phyloP scores from a whole-genome alignment of 2,888 invertebrate species.

The Oegoconia quadripuncta region DNA sequence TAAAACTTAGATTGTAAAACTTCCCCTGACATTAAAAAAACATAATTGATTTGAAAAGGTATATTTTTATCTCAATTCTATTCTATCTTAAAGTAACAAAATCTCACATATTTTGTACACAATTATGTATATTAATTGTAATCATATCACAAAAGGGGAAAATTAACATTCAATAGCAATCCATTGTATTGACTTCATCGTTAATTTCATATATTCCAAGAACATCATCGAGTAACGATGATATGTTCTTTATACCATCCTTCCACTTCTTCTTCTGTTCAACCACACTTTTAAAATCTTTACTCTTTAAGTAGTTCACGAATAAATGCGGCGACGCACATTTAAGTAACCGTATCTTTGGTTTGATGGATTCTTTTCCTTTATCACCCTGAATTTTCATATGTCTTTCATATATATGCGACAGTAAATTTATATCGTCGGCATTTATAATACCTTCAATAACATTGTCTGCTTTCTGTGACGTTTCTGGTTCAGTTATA shows the following conservation, averaged over 20 bases:
- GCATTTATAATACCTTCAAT: conserved; percentile 83
- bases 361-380: conserved; percentile 32
- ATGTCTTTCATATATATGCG: conserved; percentile 80
- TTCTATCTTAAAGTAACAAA: neutral
- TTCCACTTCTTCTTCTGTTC: conserved; percentile 83
- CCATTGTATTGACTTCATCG: conserved; percentile 80
- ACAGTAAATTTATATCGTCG: conserved; percentile 81
- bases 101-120: neutral
- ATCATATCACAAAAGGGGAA: neutral
- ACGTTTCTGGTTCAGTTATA: conserved; percentile 27
- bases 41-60: neutral
- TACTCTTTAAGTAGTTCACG: conserved; percentile 73
- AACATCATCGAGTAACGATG: conserved; percentile 87
- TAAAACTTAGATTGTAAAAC: no score
- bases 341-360: conserved; percentile 45
- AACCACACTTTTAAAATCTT: conserved; percentile 80
- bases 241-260: conserved; percentile 82
- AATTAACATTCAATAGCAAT: conserved; percentile 79
- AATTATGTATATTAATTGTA: neutral
- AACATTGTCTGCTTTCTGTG: conserved; percentile 64
- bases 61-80: neutral
- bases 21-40: neutral
- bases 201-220: conserved; percentile 78
- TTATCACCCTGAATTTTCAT: conserved; percentile 47
- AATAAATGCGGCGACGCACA: conserved; percentile 79